Base-by-base conservation (phyloP, 2,888 invertebrate species). In the Panzeria rudis region DNA sequence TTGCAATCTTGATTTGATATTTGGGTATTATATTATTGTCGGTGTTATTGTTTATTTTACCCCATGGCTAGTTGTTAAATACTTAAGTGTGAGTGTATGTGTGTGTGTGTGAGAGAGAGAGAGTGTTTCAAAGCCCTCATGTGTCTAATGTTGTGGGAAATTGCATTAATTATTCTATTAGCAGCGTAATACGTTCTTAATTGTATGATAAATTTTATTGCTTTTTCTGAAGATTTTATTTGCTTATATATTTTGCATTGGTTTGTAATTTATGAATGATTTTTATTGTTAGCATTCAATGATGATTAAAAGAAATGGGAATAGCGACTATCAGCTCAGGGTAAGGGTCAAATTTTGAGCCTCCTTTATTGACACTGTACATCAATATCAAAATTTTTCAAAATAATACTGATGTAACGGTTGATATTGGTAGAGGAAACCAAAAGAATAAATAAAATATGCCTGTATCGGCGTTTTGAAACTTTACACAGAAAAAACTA, bases 121-220 rank as follows among this genome's bases (percentile, higher is more conserved):
- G 84, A 73, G 83, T 59, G 62, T 59, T 87, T 79, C 35, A 20
- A 23, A 47, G 50, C 38, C 86, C 88, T 89, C 87, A 84, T 87
- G 88, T 89, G 88, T 89, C 90, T 92, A 92, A 92, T 92, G 91
- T 92, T 92, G 92, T 92, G 92, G 92, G 92, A 92, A 92, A 92
- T 92, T 92, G 92, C 92, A 92, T 92, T 92, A 92, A 92, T 92
- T 92, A 92, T 92, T 92, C 92, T 92, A 92, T 92, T 92, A 92
- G 92, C 91, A 90, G 90, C 90, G 91, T 92, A 92, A 92, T 92
- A 91, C 92, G 91, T 89, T 90, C 91, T 91, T 92, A 92, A 92
- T 92, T 92, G 92, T 90, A 92, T 91, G 92, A 92, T 92, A 91
- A 92, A 92, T 90, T 92, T 92, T 92, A 92, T 92, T 92, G 91